phyloP scores from a whole-genome alignment of 2,113 vertebrate genomes.

The Urocitellus parryii region DNA sequence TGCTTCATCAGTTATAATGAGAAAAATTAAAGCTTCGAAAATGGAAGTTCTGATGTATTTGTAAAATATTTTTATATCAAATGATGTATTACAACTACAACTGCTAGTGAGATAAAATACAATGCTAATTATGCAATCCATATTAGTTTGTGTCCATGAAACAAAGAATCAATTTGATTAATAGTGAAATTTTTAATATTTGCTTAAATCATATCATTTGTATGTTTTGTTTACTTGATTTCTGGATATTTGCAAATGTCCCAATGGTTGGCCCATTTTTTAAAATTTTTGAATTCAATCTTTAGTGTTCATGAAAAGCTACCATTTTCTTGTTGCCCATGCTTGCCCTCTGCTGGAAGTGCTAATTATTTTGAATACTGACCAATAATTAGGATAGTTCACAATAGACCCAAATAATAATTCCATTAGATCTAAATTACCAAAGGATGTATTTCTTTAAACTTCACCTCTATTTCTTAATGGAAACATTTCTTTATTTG shows the following conservation, averaged over 20 bases:
- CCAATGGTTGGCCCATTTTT: neutral
- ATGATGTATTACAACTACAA: neutral
- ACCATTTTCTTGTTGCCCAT: neutral
- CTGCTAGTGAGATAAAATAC: neutral
- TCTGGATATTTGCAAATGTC: neutral
- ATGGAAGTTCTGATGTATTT: neutral
- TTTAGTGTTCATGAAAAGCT: neutral
- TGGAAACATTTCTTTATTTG: neutral
- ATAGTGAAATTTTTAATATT: neutral
- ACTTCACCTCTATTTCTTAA: neutral
- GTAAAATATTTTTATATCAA: neutral
- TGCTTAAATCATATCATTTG: neutral
- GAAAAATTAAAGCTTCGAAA: neutral
- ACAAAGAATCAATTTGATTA: neutral
- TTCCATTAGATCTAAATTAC: neutral
- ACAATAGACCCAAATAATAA: neutral
- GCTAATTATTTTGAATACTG: neutral
- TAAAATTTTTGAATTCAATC: neutral
- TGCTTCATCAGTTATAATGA: neutral
- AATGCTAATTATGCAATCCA: neutral
- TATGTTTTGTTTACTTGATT: neutral
- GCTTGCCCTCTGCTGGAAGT: neutral
- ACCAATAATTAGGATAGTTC: conserved; percentile 9
- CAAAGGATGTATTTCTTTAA: neutral
- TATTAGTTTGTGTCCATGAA: neutral